phyloP scores from a whole-genome alignment of 2,113 vertebrate genomes.

The Hiodon alosoides region DNA sequence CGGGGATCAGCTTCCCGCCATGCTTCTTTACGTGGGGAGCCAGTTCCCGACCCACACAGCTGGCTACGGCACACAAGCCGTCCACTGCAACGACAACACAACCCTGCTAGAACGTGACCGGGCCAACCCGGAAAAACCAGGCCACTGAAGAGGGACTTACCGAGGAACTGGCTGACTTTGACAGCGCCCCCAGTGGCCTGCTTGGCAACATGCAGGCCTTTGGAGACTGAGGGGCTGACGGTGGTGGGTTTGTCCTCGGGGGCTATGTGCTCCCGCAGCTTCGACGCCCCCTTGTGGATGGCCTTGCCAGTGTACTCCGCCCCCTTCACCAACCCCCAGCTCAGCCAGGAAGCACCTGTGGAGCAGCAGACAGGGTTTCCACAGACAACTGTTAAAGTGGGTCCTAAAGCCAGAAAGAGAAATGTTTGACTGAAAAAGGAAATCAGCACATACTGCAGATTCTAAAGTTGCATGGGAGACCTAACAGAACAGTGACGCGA shows the following conservation, averaged over 20 bases:
- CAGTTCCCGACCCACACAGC: constrained; percentile 81
- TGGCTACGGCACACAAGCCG: constrained; percentile 81
- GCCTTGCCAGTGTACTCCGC: constrained; percentile 92
- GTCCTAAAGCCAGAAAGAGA: too few relatives aligned
- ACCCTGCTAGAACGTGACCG: background rate
- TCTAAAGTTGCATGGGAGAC: too few relatives aligned
- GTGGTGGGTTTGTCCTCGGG: constrained; percentile 86
- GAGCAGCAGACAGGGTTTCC: constrained; percentile 13
- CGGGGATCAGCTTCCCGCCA: constrained; percentile 89
- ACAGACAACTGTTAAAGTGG: background rate
- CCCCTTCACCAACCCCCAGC: constrained; percentile 91
- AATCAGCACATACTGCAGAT: too few relatives aligned
- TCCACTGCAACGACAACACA: constrained; percentile 69
- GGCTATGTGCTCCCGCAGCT: constrained; percentile 87
- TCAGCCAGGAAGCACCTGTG: constrained; percentile 95
- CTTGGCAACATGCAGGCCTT: constrained; percentile 85
- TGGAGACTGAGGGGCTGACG: constrained; percentile 82
- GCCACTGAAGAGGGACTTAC: constrained; percentile 51
- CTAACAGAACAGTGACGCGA: too few relatives aligned
- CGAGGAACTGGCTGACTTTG: constrained; percentile 94
- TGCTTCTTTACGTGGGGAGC: constrained; percentile 94
- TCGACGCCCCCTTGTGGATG: constrained; percentile 90
- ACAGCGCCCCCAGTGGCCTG: constrained; percentile 92
- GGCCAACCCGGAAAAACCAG: background rate
- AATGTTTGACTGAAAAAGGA: too few relatives aligned